Percentiles rank a stretch among this genome's conserved stretches.
These are phyloP conservation scores for Rhipidura dahli DNA, from an alignment of 2,113 vertebrate species.

Conservation along the genomic window DNA sequence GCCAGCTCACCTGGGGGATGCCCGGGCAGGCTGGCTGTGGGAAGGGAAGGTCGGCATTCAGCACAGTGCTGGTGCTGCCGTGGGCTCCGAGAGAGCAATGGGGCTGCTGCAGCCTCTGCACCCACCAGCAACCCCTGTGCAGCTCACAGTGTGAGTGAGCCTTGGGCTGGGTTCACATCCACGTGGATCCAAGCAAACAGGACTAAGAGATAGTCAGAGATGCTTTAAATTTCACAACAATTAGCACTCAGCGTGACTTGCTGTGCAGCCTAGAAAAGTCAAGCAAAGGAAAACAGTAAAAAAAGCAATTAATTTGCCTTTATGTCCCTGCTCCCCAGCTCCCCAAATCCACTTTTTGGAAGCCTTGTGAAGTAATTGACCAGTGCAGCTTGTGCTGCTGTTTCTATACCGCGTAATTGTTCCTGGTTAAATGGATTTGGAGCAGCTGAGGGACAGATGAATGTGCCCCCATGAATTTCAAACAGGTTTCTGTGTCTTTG, in stretches of 20 bases:
- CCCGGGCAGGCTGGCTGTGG: not conserved
- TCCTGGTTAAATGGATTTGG: constrained; percentile 36
- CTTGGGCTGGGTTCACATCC: not conserved
- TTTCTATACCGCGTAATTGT: constrained; percentile 30
- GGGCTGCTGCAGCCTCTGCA: not conserved
- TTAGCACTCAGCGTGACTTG: not conserved
- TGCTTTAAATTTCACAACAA: not conserved
- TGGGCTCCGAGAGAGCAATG: accelerated
- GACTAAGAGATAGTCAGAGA: not conserved
- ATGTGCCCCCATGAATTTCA: constrained; percentile 49
- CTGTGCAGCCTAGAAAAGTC: not conserved
- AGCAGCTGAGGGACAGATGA: constrained; percentile 27
- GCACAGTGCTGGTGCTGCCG: accelerated
- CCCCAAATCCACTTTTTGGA: not conserved
- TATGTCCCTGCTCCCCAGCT: not conserved
- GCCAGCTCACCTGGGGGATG: not conserved
- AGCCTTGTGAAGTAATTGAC: not conserved
- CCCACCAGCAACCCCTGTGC: not conserved
- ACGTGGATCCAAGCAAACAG: not conserved
- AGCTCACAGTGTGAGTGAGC: accelerated
- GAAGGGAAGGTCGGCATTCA: not conserved
- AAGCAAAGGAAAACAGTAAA: not conserved
- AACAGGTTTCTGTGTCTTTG: not conserved
- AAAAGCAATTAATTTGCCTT: not conserved
- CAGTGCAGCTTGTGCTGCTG: not conserved